Evolutionary conservation across 2,888 invertebrate species (phyloP).

Genomic region (Lapara coniferarum): DNA sequence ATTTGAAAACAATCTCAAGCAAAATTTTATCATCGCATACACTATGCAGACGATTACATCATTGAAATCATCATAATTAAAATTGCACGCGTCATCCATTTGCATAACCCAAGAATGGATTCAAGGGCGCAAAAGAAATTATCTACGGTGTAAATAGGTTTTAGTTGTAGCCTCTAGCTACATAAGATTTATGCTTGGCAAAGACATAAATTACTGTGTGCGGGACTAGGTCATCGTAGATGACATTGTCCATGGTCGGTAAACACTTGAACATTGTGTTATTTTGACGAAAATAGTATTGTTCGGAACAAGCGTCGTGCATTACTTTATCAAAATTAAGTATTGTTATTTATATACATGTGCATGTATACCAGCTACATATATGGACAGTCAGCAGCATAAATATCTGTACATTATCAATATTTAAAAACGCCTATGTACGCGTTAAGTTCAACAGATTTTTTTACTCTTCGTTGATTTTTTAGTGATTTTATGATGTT

Average conservation of each 20-base stretch:
- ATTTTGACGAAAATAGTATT: not conserved
- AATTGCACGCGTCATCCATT: not conserved
- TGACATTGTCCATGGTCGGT: constrained; percentile 4
- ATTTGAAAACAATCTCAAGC: not conserved
- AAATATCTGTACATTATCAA: too few species aligned
- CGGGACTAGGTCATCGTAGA: not conserved
- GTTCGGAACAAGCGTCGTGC: not conserved
- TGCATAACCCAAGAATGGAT: not conserved
- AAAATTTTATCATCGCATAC: not conserved
- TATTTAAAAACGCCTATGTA: too few species aligned
- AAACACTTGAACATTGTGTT: not conserved
- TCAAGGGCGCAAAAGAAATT: constrained; percentile 1
- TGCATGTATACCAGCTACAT: too few species aligned
- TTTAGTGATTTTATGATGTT: too few species aligned
- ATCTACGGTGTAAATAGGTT: constrained; percentile 10
- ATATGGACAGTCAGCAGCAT: too few species aligned
- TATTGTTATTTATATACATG: too few species aligned
- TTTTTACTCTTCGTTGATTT: too few species aligned
- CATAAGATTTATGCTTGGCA: constrained; percentile 2
- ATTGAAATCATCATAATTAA: not conserved
- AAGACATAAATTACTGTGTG: not conserved
- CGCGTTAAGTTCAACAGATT: too few species aligned
- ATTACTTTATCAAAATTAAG: not conserved
- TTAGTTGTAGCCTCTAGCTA: not conserved
- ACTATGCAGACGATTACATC: not conserved